A percentile compares a stretch with the other conserved stretches of the same genome.
Evolutionary conservation across 1,140 invertebrate species (phyloP).

Genomic region (Diuraphis noxia): DNA sequence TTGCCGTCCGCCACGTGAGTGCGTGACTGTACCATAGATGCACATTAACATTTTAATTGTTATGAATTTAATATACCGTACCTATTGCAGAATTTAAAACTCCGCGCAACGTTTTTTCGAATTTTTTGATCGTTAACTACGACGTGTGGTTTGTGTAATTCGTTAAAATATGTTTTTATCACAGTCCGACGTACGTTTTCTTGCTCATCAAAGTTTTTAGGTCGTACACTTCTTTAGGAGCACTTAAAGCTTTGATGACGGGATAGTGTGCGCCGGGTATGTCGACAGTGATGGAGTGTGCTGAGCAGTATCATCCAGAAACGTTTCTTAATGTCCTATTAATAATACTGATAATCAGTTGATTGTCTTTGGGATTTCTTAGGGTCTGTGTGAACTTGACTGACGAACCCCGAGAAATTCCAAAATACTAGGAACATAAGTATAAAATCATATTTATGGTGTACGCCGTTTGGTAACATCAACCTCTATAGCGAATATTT

Average conservation of each 20-base stretch:
- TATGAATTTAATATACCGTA: no score
- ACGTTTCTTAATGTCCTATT: background rate
- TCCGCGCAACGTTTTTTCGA: background rate
- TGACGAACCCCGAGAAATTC: background rate
- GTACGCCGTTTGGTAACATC: background rate
- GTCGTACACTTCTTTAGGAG: background rate
- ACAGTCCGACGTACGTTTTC: constrained; percentile 14
- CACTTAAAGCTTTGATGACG: constrained; percentile 48
- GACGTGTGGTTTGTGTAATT: background rate
- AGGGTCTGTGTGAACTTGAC: background rate
- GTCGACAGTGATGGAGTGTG: background rate
- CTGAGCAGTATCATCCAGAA: background rate
- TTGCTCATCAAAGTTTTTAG: constrained; percentile 23
- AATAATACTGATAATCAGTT: background rate
- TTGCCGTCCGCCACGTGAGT: background rate
- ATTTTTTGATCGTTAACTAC: no score
- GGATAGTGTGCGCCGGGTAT: background rate
- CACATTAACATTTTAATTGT: no score
- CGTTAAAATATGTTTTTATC: background rate
- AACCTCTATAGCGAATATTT: background rate
- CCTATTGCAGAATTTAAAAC: no score
- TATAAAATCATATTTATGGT: background rate
- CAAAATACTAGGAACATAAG: background rate
- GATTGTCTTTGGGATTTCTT: background rate
- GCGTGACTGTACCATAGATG: no score